phyloP scores from a whole-genome alignment of 1,140 invertebrate genomes.

The Samia ricini region DNA sequence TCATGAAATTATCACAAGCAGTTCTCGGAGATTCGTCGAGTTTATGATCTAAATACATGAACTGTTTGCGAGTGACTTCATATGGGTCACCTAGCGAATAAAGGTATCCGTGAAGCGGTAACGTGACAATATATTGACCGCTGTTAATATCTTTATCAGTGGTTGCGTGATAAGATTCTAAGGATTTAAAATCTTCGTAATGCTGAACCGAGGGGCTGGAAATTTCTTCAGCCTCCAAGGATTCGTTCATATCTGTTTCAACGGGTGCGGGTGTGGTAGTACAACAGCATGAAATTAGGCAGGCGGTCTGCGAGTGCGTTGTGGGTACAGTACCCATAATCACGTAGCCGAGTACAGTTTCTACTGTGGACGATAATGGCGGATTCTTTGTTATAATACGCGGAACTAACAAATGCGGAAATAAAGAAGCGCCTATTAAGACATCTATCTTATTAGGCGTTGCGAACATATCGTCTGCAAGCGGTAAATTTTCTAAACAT shows the following conservation, averaged over 20 bases:
- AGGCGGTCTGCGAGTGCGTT: too few species aligned
- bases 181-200: conserved; percentile 14
- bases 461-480: too few species aligned
- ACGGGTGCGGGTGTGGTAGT: conserved; percentile 1
- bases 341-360: too few species aligned
- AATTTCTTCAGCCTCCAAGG: conserved; percentile 19
- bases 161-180: conserved; percentile 9
- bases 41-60: conserved; percentile 15
- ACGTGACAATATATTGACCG: conserved; percentile 2
- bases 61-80: conserved; percentile 13
- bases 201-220: conserved; percentile 8
- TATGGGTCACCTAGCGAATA: conserved; percentile 13
- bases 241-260: conserved; percentile 8
- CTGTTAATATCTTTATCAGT: conserved; percentile 16
- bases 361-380: not conserved
- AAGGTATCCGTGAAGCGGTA: conserved; percentile 14
- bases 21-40: conserved; percentile 10
- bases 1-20: conserved; percentile 18
- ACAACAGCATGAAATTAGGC: too few species aligned
- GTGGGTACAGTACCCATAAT: too few species aligned
- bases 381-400: too few species aligned
- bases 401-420: too few species aligned
- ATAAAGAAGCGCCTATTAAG: too few species aligned
- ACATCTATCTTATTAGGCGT: too few species aligned
- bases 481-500: too few species aligned